Conservation (phyloP, 2,888 invertebrate species). For the Cheilosia vulpina region DNA sequence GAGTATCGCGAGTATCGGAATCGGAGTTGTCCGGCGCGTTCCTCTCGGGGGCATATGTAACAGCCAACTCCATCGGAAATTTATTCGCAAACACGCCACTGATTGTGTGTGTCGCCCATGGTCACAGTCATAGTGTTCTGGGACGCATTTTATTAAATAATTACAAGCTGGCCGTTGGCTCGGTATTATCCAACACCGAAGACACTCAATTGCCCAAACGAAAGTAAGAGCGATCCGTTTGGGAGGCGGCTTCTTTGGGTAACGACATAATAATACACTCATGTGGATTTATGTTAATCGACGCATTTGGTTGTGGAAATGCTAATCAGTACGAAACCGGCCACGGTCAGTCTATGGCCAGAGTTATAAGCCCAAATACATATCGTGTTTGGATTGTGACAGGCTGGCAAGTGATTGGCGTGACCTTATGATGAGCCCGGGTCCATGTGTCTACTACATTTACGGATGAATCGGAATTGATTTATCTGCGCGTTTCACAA, state of each 20-base stretch:
- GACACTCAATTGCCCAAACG: background rate
- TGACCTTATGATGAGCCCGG: constrained; percentile 37
- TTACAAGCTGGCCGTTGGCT: constrained; percentile 30
- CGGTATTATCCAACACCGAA: background rate
- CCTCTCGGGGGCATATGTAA: constrained; percentile 15
- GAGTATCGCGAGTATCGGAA: background rate
- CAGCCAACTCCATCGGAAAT: constrained; percentile 28
- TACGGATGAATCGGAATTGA: background rate
- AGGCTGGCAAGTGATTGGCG: background rate
- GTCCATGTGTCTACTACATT: background rate
- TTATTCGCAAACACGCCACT: constrained; percentile 31
- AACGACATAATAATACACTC: constrained; percentile 22
- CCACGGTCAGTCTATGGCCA: constrained; percentile 44
- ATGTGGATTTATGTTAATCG: constrained; percentile 63
- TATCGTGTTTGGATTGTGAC: background rate
- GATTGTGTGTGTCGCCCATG: constrained; percentile 15
- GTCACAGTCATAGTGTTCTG: constrained; percentile 9
- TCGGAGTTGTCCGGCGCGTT: background rate
- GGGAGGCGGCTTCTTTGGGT: constrained; percentile 44
- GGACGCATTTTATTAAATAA: constrained; percentile 37
- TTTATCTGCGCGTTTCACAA: constrained; percentile 28
- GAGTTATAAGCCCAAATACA: background rate
- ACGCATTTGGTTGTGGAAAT: constrained; percentile 38
- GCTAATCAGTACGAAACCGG: constrained; percentile 37
- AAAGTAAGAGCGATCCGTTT: constrained; percentile 65